Base-by-base conservation (phyloP, 2,797 vertebrate genomes). In the Pyrocephalus nanus region DNA sequence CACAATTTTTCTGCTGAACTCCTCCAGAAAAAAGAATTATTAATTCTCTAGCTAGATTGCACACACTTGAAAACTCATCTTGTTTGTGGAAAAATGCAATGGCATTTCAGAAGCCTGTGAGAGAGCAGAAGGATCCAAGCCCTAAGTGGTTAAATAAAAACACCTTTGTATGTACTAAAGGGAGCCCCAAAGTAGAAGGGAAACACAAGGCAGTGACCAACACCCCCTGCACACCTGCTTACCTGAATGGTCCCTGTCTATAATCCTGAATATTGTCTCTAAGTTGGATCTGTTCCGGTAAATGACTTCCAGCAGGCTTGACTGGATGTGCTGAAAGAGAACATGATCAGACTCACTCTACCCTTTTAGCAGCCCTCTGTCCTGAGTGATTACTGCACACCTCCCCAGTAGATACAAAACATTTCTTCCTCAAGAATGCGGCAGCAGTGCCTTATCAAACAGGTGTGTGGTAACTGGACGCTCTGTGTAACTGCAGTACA, bases 181-280 rank as follows among this genome's bases (percentile, higher is more conserved):
- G 54, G 40, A 79, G 12, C 21, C 29, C 22, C 5, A 8, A 73
- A 66, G 40, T 4, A 72, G 23, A 80, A 70, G 8, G 13, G 72
- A 88, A 88, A 36, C 12, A 40, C 12, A 53, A 17, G 2, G 6
- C 32, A 45, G 17, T 21, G 21, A 50, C 43, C 5, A 5, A 6
- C 9, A 10, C 0, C 7, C 3, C 18, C 40, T 36, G 11, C 42
- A 30, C 26, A 9, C 8, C 47, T 25, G 62, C 97, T 98, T 96
- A 99, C 99, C 99, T 95, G 99, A 99, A 81, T 99, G 98, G 94
- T 99, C 99, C 27, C 97, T 98, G 97, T 99, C 99, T 92, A 99
- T 99, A 90, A 99, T 99, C 73, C 98, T 98, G 97, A 99, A 99
- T 97, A 99, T 99, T 55, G 99, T 99, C 97, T 99, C 99, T 94